A percentile compares a stretch with the other conserved stretches of the same genome.
These are phyloP conservation scores for Conus canariensis DNA, from an alignment of 2,888 invertebrate species.

Conservation along the genomic window DNA sequence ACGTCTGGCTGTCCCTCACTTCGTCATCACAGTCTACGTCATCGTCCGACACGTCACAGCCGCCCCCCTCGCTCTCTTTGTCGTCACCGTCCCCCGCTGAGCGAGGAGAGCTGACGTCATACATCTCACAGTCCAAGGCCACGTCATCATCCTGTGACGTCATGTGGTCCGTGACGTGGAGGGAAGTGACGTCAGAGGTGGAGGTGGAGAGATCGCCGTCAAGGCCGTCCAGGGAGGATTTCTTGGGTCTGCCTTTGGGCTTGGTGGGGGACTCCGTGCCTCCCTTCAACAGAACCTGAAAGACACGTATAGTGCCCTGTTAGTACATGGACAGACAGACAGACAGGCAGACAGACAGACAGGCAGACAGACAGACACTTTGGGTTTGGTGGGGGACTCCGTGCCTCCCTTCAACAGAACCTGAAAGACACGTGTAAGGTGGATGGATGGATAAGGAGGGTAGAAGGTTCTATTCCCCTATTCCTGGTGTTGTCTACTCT, in stretches of 20 bases:
- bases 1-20: neutral
- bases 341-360: neutral
- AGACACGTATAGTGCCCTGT: no score
- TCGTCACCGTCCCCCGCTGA: no score
- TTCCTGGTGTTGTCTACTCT: no score
- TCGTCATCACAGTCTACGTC: neutral
- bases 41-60: neutral
- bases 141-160: constrained; percentile 35
- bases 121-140: neutral
- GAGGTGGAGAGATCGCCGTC: constrained; percentile 14
- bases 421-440: neutral
- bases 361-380: no score
- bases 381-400: neutral
- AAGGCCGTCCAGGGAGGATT: constrained; percentile 61
- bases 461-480: neutral
- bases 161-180: constrained; percentile 30
- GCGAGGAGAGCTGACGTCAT: neutral
- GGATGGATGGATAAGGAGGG: neutral
- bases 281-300: constrained; percentile 76
- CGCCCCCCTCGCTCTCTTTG: neutral
- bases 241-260: constrained; percentile 79
- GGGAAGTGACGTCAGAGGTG: neutral
- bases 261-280: constrained; percentile 77
- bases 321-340: neutral
- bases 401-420: no score